phyloP scores from a whole-genome alignment of 2,797 vertebrate genomes.

The Sebastes steindachneri region DNA sequence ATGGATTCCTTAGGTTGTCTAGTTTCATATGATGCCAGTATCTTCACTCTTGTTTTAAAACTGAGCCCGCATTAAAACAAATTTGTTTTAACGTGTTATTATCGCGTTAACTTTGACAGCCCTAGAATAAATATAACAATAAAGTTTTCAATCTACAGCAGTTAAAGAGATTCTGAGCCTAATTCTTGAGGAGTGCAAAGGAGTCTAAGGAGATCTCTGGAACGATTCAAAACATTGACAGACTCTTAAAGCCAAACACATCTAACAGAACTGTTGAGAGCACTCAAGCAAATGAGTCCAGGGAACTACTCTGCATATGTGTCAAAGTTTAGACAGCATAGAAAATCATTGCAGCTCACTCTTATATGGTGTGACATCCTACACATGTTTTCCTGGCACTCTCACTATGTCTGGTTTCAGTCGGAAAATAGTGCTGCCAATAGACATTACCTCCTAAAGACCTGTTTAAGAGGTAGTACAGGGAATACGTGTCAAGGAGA shows the following conservation, averaged over 20 bases:
- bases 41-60: too few species aligned
- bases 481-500: constrained; percentile 10
- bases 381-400: constrained; percentile 34
- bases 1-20: too few species aligned
- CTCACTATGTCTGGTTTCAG: constrained; percentile 22
- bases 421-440: constrained; percentile 36
- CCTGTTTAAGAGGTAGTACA: constrained; percentile 8
- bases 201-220: constrained; percentile 8
- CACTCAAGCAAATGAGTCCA: constrained; percentile 42
- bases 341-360: constrained; percentile 26
- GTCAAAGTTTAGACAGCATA: constrained; percentile 31
- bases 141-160: not conserved
- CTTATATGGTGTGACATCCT: constrained; percentile 38
- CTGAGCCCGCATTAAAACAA: too few species aligned
- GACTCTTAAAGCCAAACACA: constrained; percentile 46
- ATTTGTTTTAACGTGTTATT: too few species aligned
- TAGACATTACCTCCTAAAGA: constrained; percentile 41
- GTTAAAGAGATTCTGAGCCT: constrained; percentile 11
- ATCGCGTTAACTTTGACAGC: too few species aligned
- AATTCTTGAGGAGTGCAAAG: not conserved
- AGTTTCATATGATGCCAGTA: too few species aligned
- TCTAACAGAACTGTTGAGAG: constrained; percentile 29
- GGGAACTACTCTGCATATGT: constrained; percentile 48
- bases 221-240: constrained; percentile 15
- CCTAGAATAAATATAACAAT: not conserved